phyloP scores from a whole-genome alignment of 2,888 invertebrate genomes.

The Dastarcus helophoroides region DNA sequence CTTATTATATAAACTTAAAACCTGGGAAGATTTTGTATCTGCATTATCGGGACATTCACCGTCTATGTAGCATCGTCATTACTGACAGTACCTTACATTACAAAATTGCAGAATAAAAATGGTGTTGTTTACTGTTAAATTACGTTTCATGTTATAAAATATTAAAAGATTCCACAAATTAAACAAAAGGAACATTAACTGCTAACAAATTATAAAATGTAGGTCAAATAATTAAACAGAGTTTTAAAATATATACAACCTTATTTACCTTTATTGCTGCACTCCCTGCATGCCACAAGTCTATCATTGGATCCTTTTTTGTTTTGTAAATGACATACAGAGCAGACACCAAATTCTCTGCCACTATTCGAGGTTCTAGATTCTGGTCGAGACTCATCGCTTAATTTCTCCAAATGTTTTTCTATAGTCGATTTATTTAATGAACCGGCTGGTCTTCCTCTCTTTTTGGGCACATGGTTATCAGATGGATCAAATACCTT shows the following conservation, averaged over 20 bases:
- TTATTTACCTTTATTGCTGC: conserved; percentile 52
- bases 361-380: conserved; percentile 29
- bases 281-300: conserved; percentile 58
- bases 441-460: conserved; percentile 54
- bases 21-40: too few relatives aligned
- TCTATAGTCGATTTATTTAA: conserved; percentile 49
- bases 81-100: too few relatives aligned
- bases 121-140: too few relatives aligned
- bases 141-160: too few relatives aligned
- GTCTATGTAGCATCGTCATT: too few relatives aligned
- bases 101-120: too few relatives aligned
- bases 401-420: conserved; percentile 32
- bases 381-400: conserved; percentile 23
- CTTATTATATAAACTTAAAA: conserved; percentile 2
- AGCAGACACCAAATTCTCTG: conserved; percentile 46
- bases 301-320: conserved; percentile 48
- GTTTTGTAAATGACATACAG: conserved; percentile 49
- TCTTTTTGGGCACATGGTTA: conserved; percentile 62
- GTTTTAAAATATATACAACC: conserved; percentile 2
- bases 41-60: too few relatives aligned
- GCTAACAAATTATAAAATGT: not conserved
- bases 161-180: not conserved
- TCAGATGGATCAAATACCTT: conserved; percentile 81
- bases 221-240: conserved; percentile 2
- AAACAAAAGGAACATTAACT: not conserved